Percentiles rank a stretch among this genome's conserved stretches.
Evolutionary conservation across 2,113 vertebrate species (phyloP).

Genomic region (Brachypodius melanocephalos): DNA sequence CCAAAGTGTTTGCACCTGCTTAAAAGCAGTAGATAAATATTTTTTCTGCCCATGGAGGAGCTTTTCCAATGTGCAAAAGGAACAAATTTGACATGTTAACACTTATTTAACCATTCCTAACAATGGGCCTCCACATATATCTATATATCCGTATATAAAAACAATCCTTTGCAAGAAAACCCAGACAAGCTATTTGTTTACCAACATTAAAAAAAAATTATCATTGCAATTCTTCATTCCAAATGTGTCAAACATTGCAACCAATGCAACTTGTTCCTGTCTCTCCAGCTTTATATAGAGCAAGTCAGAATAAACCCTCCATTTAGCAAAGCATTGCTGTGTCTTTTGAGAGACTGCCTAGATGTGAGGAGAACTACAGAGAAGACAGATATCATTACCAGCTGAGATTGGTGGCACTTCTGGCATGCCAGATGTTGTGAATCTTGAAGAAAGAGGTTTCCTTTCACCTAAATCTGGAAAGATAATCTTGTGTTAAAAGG

Average conservation of each 20-base stretch:
- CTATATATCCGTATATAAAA: not conserved
- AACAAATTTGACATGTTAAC: not conserved
- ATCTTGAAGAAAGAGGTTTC: not conserved
- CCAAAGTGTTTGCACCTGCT: not conserved
- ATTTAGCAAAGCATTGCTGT: not conserved
- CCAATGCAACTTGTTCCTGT: not conserved
- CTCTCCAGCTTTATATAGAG: not conserved
- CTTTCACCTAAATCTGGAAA: constrained; percentile 27
- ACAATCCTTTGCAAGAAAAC: not conserved
- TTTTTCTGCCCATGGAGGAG: not conserved
- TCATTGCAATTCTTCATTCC: not conserved
- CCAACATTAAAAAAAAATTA: not conserved
- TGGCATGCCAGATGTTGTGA: not conserved
- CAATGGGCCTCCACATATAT: not conserved
- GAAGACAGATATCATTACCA: constrained; percentile 1
- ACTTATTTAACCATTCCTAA: not conserved
- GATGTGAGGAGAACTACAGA: not conserved
- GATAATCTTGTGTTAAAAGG: constrained; percentile 4
- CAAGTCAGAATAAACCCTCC: not conserved
- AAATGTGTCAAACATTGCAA: not conserved
- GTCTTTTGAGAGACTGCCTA: not conserved
- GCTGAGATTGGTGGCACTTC: not conserved
- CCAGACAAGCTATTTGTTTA: not conserved
- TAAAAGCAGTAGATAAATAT: not conserved
- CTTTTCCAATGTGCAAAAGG: not conserved